Conservation (phyloP, 1,140 invertebrate genomes). For the Lordiphosa clarofinis region DNA sequence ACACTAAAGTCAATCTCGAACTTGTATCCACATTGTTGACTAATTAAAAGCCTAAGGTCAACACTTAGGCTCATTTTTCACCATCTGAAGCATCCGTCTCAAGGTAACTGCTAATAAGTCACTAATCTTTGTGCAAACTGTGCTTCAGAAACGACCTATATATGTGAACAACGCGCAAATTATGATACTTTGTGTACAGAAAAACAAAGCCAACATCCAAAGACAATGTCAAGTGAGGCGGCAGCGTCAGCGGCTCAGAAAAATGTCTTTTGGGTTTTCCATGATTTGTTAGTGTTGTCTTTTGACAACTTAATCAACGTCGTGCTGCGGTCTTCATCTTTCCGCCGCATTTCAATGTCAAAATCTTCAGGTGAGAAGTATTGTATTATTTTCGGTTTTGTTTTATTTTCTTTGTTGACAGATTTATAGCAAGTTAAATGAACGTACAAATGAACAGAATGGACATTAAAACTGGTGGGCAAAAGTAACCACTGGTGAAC, state of each 20-base stretch:
- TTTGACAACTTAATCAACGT: slow-evolving; percentile 63
- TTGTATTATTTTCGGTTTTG: slow-evolving; percentile 14
- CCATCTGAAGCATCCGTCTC: slow-evolving; percentile 27
- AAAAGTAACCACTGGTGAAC: slow-evolving; percentile 3
- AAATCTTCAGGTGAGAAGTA: slow-evolving; percentile 47
- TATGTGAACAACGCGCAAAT: slow-evolving; percentile 37
- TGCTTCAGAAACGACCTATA: slow-evolving; percentile 25
- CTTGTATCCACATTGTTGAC: too few species aligned
- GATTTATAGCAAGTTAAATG: slow-evolving; percentile 49
- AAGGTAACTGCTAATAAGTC: slow-evolving; percentile 57
- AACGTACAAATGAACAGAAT: slow-evolving; percentile 42
- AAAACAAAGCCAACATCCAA: slow-evolving; percentile 21
- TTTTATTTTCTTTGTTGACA: slow-evolving; percentile 34
- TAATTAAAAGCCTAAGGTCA: slow-evolving; percentile 31
- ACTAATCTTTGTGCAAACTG: slow-evolving; percentile 64
- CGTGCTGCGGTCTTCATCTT: slow-evolving; percentile 33
- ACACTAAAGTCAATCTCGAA: not conserved
- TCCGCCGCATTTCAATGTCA: slow-evolving; percentile 56
- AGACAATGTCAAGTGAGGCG: slow-evolving; percentile 41
- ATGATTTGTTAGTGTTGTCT: slow-evolving; percentile 43
- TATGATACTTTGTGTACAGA: slow-evolving; percentile 18
- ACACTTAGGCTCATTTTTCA: slow-evolving; percentile 34
- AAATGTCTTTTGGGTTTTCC: slow-evolving; percentile 38
- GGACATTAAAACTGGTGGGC: slow-evolving; percentile 47
- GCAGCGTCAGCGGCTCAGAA: slow-evolving; percentile 2